Conservation (phyloP, 2,113 vertebrate genomes). For the Indicator maculatus region DNA sequence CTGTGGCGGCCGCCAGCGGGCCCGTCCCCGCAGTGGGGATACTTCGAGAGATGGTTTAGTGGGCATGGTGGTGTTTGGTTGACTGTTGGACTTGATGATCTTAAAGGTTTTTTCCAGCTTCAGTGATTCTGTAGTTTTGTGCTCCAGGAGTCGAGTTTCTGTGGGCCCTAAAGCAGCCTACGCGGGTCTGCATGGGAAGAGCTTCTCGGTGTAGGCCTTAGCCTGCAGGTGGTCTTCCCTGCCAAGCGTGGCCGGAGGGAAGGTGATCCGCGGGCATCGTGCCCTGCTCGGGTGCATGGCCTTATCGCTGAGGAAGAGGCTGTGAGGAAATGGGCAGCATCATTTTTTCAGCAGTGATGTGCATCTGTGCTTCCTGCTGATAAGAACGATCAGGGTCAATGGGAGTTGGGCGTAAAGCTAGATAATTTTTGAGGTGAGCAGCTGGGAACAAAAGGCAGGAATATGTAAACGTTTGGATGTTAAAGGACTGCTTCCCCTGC, state of each 20-base stretch:
- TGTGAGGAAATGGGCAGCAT: fast-evolving
- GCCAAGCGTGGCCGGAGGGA: too few relatives aligned
- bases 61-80: too few relatives aligned
- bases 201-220: too few relatives aligned
- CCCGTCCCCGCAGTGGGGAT: neutral
- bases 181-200: neutral
- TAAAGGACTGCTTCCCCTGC: neutral
- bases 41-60: too few relatives aligned
- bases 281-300: neutral
- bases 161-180: fast-evolving
- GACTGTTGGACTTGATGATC: too few relatives aligned
- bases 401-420: neutral
- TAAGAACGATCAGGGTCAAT: neutral
- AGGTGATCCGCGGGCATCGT: fast-evolving
- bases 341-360: fast-evolving
- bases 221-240: neutral
- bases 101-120: too few relatives aligned
- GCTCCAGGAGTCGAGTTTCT: fast-evolving
- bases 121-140: too few relatives aligned
- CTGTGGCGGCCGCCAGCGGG: neutral
- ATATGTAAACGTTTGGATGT: neutral
- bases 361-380: neutral
- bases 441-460: neutral
- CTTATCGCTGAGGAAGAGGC: fast-evolving
- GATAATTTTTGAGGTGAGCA: neutral